Evolutionary conservation across 2,888 invertebrate species (phyloP).

Genomic region (Ophraella communa): DNA sequence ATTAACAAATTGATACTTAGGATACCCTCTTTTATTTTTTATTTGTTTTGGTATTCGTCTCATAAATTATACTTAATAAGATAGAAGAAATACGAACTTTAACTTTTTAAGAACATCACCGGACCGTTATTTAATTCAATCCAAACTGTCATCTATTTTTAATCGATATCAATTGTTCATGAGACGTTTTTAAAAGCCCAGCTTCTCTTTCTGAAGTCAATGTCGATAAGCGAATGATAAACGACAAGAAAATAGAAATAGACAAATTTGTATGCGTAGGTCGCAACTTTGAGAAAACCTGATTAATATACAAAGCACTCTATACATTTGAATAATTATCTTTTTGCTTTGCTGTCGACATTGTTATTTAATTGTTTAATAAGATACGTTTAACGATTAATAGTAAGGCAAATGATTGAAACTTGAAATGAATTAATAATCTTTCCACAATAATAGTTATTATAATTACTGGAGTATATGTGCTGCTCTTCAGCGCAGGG

Average conservation of each 20-base stretch:
- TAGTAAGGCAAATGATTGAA: background rate
- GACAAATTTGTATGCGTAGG: background rate
- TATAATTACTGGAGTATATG: no score
- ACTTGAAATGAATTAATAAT: background rate
- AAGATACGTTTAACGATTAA: background rate
- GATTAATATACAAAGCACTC: background rate
- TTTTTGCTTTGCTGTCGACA: background rate
- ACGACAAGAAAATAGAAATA: background rate
- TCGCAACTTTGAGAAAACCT: background rate
- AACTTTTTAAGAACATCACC: no score
- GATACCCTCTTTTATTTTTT: no score
- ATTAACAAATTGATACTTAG: no score
- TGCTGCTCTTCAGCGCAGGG: no score
- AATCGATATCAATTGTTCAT: background rate
- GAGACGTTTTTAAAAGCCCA: background rate
- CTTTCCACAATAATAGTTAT: background rate
- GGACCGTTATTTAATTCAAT: no score
- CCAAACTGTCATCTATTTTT: no score
- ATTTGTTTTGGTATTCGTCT: no score
- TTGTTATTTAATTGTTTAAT: background rate
- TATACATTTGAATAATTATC: slow-evolving; percentile 1
- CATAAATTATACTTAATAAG: no score
- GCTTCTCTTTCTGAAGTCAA: background rate
- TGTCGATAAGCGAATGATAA: background rate
- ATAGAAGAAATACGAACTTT: no score